These are phyloP conservation scores for Ephestia elutella DNA, from an alignment of 1,140 invertebrate genomes.

Conservation along the genomic window DNA sequence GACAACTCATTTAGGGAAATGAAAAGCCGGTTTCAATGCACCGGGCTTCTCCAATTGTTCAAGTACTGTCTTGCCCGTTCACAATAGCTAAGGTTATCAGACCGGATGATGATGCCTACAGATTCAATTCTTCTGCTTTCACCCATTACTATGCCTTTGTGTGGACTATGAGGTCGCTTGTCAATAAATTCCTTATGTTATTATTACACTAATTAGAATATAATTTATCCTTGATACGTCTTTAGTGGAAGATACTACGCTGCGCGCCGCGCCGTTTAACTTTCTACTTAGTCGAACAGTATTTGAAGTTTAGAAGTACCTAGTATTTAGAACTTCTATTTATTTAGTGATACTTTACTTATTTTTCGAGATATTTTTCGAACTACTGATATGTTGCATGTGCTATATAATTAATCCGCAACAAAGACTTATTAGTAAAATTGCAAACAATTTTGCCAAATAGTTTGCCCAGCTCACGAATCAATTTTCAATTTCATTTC, in stretches of 20 bases:
- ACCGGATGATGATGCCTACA: conserved; percentile 58
- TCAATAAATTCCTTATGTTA: conserved; percentile 28
- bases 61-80: conserved; percentile 32
- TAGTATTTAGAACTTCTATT: too few species aligned
- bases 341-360: too few species aligned
- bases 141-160: conserved; percentile 45
- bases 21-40: conserved; percentile 52
- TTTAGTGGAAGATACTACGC: background rate
- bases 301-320: too few species aligned
- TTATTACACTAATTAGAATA: conserved; percentile 33
- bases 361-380: too few species aligned
- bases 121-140: conserved; percentile 54
- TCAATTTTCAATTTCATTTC: too few species aligned
- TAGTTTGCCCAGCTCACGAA: too few species aligned
- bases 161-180: conserved; percentile 26
- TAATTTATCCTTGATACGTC: conserved; percentile 24
- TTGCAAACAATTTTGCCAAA: too few species aligned
- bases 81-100: conserved; percentile 62
- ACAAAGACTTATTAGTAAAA: too few species aligned
- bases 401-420: too few species aligned
- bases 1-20: conserved; percentile 62
- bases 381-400: too few species aligned
- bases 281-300: conserved; percentile 18
- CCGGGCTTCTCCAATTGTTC: conserved; percentile 46
- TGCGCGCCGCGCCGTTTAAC: conserved; percentile 9